Conservation (phyloP, 2,113 vertebrate species). For the Petroica traversi region DNA sequence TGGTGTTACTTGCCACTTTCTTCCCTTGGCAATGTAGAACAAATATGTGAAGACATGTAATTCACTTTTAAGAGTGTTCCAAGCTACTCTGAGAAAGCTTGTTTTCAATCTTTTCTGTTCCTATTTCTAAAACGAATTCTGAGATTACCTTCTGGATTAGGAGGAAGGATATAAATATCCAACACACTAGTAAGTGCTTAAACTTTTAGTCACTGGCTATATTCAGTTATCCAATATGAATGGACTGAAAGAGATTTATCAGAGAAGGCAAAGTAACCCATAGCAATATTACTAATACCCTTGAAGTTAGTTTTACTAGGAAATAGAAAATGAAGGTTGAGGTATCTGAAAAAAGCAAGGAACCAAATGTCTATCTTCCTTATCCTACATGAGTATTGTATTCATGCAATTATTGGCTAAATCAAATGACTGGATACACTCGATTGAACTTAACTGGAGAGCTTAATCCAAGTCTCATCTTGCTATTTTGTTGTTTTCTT, state of each 20-base stretch:
- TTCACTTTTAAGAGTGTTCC: neutral
- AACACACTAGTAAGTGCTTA: neutral
- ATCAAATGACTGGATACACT: neutral
- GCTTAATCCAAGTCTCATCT: neutral
- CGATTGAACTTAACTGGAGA: neutral
- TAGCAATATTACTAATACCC: neutral
- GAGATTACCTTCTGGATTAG: neutral
- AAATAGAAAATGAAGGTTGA: neutral
- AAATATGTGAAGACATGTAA: neutral
- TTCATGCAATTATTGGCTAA: neutral
- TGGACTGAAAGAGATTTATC: neutral
- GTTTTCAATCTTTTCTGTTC: neutral
- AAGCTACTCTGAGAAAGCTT: neutral
- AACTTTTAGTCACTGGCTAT: neutral
- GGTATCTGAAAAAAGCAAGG: neutral
- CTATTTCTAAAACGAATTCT: neutral
- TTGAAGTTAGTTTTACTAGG: neutral
- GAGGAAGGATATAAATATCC: neutral
- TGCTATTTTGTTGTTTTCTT: neutral
- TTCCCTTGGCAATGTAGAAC: neutral
- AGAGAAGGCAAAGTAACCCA: neutral
- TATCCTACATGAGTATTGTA: neutral
- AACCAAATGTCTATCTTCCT: neutral
- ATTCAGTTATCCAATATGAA: neutral
- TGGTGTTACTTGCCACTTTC: neutral